Conservation (phyloP, 2,888 invertebrate species). For the Chalcosyrphus nemorum region DNA sequence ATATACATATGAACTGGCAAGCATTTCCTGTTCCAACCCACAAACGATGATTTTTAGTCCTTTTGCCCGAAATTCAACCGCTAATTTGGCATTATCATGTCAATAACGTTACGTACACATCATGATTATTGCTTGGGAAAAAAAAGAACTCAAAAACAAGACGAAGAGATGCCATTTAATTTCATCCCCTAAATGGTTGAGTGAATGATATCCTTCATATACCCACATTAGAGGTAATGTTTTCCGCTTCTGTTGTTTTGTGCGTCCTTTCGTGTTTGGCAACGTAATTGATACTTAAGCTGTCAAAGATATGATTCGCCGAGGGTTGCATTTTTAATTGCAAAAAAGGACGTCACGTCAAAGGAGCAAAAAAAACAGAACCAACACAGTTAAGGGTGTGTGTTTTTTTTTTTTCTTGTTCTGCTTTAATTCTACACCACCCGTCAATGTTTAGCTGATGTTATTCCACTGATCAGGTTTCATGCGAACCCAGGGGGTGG, state of each 20-base stretch:
- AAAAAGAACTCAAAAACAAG: no score
- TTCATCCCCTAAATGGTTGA: conserved; percentile 8
- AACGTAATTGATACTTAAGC: conserved; percentile 67
- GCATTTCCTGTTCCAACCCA: background rate
- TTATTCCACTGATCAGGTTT: conserved; percentile 30
- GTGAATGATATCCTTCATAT: background rate
- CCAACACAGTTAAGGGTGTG: background rate
- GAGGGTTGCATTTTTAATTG: conserved; percentile 67
- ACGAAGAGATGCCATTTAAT: conserved; percentile 10
- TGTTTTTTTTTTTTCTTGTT: conserved; percentile 1
- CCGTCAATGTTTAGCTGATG: conserved; percentile 11
- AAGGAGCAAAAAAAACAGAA: conserved; percentile 4
- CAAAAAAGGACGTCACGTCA: conserved; percentile 39
- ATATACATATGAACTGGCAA: no score
- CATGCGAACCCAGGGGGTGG: background rate
- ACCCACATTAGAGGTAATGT: conserved; percentile 34
- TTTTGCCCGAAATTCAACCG: background rate
- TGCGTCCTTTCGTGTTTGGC: background rate
- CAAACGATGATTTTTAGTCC: background rate
- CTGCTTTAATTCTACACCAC: conserved; percentile 9
- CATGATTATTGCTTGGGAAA: background rate
- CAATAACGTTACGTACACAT: conserved; percentile 7
- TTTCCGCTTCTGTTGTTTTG: conserved; percentile 42
- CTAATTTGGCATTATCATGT: conserved; percentile 53
- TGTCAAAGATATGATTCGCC: conserved; percentile 46